A percentile compares a stretch with the other conserved stretches of the same genome.
phyloP scores from a whole-genome alignment of 2,113 vertebrate genomes.

The Camelus dromedarius region DNA sequence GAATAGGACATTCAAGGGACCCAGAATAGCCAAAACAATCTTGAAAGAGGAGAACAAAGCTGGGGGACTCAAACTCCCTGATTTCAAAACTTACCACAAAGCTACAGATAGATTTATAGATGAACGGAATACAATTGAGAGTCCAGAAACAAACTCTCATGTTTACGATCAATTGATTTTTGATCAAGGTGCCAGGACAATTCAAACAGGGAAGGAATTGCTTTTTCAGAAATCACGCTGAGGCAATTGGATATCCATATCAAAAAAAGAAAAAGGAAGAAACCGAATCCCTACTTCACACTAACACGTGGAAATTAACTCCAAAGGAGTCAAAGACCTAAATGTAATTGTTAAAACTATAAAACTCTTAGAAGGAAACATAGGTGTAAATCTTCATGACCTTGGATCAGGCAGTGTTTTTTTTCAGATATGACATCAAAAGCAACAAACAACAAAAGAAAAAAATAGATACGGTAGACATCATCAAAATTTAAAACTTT shows the following conservation, averaged over 20 bases:
- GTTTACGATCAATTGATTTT: neutral
- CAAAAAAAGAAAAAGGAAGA: neutral
- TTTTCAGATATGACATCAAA: neutral
- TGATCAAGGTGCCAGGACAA: neutral
- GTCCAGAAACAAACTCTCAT: neutral
- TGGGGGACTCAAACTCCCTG: neutral
- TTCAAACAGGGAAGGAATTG: neutral
- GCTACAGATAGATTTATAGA: neutral
- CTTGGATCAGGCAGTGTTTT: neutral
- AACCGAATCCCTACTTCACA: neutral
- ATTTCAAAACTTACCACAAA: neutral
- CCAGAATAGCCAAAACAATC: conserved; percentile 1
- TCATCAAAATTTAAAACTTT: neutral
- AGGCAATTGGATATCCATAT: neutral
- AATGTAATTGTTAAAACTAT: neutral
- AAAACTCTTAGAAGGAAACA: neutral
- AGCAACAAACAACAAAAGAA: neutral
- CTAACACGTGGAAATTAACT: neutral
- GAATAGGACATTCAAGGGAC: conserved; percentile 4
- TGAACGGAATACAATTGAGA: neutral
- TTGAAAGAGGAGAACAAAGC: neutral
- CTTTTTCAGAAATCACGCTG: neutral
- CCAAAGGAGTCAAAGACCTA: neutral
- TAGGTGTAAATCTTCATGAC: neutral
- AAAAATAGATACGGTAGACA: neutral